Conservation (phyloP, 2,797 vertebrate genomes). For the Enoplosus armatus region DNA sequence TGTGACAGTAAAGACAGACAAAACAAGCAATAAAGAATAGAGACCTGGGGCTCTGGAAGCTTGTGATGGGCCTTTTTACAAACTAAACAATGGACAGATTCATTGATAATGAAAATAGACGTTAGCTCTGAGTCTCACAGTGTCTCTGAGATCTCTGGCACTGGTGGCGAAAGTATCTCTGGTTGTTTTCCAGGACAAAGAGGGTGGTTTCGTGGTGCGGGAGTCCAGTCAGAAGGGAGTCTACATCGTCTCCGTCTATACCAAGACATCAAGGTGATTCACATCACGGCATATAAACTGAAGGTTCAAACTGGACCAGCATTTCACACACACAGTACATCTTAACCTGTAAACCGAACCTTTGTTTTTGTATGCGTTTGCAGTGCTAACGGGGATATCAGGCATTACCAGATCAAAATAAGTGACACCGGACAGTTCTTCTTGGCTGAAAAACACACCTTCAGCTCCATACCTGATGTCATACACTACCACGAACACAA, state of each 20-base stretch:
- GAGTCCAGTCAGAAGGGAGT: slow-evolving; percentile 89
- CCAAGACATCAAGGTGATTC: slow-evolving; percentile 81
- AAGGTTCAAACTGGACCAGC: neutral
- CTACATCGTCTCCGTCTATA: slow-evolving; percentile 90
- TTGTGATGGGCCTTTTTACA: too few relatives aligned
- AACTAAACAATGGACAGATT: neutral
- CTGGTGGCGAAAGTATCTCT: neutral
- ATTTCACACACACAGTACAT: neutral
- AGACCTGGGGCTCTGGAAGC: too few relatives aligned
- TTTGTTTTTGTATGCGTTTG: neutral
- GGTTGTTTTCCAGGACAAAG: slow-evolving; percentile 83
- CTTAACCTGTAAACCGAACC: neutral
- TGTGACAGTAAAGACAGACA: neutral
- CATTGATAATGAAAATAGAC: neutral
- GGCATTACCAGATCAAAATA: slow-evolving; percentile 92
- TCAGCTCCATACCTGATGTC: slow-evolving; percentile 87
- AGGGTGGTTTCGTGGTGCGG: slow-evolving; percentile 91
- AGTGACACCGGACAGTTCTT: slow-evolving; percentile 83
- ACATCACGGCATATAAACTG: fast-evolving
- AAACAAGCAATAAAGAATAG: neutral
- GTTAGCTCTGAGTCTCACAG: too few relatives aligned
- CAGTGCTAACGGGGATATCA: slow-evolving; percentile 72
- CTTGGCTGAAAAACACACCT: slow-evolving; percentile 89
- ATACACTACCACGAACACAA: slow-evolving; percentile 92
- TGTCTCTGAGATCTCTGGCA: neutral